Conservation (phyloP, 2,888 invertebrate genomes). For the Graphium colonna region DNA sequence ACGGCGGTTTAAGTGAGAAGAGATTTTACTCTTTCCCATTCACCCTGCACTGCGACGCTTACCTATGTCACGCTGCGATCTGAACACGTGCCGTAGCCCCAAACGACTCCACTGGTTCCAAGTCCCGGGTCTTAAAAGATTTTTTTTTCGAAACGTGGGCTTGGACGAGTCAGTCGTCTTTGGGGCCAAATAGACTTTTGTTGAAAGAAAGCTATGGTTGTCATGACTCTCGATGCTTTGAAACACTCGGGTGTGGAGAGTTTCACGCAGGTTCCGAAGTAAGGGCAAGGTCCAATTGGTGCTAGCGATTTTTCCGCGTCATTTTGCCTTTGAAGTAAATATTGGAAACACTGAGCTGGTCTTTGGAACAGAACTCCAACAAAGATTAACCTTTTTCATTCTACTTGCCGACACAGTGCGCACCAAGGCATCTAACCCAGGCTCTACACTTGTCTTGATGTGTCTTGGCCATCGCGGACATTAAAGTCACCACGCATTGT, state of each 20-base stretch:
- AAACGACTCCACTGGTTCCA: neutral
- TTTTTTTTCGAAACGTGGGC: neutral
- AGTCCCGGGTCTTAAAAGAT: neutral
- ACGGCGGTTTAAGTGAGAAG: too few species aligned
- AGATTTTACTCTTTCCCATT: too few species aligned
- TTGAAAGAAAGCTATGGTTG: too few species aligned
- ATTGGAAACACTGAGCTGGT: conserved; percentile 26
- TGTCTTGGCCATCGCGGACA: too few species aligned
- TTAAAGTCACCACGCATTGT: too few species aligned
- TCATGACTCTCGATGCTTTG: conserved; percentile 21
- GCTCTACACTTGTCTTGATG: too few species aligned
- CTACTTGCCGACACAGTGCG: too few species aligned
- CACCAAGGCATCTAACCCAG: too few species aligned
- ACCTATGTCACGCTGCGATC: neutral
- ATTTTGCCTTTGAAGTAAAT: too few species aligned
- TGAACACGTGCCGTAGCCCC: neutral
- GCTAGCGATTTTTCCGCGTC: conserved; percentile 28
- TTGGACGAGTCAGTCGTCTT: neutral
- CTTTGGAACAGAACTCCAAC: conserved; percentile 23
- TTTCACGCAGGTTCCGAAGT: conserved; percentile 22
- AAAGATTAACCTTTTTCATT: neutral
- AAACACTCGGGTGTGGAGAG: conserved; percentile 19
- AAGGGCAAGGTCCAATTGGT: conserved; percentile 26
- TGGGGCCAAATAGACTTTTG: too few species aligned
- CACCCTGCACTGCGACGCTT: too few species aligned